Conservation (phyloP, 2,888 invertebrate species). For the Drosophila parthenogenetica region DNA sequence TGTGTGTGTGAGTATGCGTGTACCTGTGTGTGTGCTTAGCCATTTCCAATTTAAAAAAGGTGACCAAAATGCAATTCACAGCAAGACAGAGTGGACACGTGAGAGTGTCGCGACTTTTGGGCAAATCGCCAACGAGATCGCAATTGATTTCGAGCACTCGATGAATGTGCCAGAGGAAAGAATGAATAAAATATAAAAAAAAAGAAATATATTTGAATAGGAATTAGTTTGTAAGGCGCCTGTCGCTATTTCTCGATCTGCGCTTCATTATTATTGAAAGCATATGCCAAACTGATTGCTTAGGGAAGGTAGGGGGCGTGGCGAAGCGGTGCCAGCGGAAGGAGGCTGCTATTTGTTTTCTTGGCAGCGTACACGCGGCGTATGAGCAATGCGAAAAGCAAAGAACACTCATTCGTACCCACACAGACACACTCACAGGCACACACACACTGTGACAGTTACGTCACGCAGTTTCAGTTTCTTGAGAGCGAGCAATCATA, state of each 20-base stretch:
- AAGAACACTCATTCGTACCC: slow-evolving; percentile 14
- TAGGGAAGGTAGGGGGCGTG: background rate
- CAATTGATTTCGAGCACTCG: slow-evolving; percentile 37
- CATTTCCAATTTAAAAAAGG: slow-evolving; percentile 41
- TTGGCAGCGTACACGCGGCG: slow-evolving; percentile 51
- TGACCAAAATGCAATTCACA: slow-evolving; percentile 37
- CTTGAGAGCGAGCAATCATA: slow-evolving; percentile 20
- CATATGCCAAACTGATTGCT: slow-evolving; percentile 17
- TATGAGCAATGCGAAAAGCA: slow-evolving; percentile 66
- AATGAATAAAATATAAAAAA: background rate
- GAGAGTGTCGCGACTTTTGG: slow-evolving; percentile 44
- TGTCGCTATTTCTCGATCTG: background rate
- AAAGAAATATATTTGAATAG: slow-evolving; percentile 3
- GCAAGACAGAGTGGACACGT: slow-evolving; percentile 22
- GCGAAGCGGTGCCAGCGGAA: background rate
- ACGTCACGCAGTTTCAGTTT: slow-evolving; percentile 40
- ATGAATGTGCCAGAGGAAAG: background rate
- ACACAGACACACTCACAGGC: slow-evolving; percentile 4
- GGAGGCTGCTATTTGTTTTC: slow-evolving; percentile 48
- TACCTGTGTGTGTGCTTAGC: slow-evolving; percentile 19
- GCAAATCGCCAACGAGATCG: slow-evolving; percentile 42
- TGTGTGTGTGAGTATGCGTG: slow-evolving; percentile 6
- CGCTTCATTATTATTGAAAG: slow-evolving; percentile 40
- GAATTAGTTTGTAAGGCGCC: slow-evolving; percentile 12
- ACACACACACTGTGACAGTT: slow-evolving; percentile 34